Evolutionary conservation across 1,140 invertebrate species (phyloP).

Genomic region (Drosophila orena): DNA sequence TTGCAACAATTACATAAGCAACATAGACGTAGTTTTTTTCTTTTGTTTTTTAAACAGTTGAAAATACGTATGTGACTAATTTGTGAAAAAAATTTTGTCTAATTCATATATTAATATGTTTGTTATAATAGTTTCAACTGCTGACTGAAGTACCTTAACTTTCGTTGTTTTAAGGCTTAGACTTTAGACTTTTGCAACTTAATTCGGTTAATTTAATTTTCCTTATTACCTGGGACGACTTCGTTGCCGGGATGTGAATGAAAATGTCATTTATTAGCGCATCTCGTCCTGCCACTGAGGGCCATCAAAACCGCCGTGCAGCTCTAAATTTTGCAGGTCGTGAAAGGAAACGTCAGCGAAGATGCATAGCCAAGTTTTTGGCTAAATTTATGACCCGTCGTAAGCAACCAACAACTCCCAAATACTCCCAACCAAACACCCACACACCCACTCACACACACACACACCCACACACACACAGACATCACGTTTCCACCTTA

Average conservation of each 20-base stretch:
- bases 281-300: constrained; percentile 46
- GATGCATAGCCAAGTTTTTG: constrained; percentile 57
- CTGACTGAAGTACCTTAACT: too few relatives aligned
- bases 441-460: not conserved
- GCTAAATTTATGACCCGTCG: constrained; percentile 61
- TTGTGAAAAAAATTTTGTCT: too few relatives aligned
- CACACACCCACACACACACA: constrained; percentile 7
- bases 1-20: too few relatives aligned
- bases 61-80: too few relatives aligned
- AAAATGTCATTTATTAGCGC: constrained; percentile 73
- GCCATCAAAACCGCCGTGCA: constrained; percentile 60
- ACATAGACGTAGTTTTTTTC: too few relatives aligned
- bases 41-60: too few relatives aligned
- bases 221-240: constrained; percentile 30
- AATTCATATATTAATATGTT: too few relatives aligned
- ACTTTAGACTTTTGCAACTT: constrained; percentile 2
- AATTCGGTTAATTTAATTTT: constrained; percentile 28
- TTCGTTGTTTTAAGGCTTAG: too few relatives aligned
- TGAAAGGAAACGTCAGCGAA: constrained; percentile 70
- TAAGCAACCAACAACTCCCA: constrained; percentile 23
- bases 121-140: too few relatives aligned
- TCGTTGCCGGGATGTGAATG: constrained; percentile 29
- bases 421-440: constrained; percentile 1
- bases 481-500: constrained; percentile 39
- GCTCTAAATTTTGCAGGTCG: constrained; percentile 67